Conservation (phyloP, 2,797 vertebrate species). For the Calcarius lapponicus region DNA sequence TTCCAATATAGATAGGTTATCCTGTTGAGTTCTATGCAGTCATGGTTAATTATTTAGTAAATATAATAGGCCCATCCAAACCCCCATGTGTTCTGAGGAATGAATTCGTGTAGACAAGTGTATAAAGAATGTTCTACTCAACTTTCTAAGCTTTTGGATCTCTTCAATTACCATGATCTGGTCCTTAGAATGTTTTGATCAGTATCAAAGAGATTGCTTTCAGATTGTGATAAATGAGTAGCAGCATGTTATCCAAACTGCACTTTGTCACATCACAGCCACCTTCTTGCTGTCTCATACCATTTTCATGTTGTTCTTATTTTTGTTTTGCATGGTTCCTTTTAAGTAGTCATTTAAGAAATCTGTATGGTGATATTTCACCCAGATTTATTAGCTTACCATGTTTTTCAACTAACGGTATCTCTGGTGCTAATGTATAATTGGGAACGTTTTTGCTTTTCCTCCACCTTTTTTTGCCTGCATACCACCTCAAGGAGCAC, state of each 20-base stretch:
- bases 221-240: not conserved
- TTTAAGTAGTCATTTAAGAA: not conserved
- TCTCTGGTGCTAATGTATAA: slow-evolving; percentile 29
- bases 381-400: not conserved
- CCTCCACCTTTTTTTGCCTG: slow-evolving; percentile 10
- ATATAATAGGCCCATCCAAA: not conserved
- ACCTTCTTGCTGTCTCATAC: not conserved
- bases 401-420: not conserved
- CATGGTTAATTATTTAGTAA: not conserved
- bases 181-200: not conserved
- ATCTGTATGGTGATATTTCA: slow-evolving; percentile 1
- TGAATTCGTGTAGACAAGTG: not conserved
- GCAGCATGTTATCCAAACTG: not conserved
- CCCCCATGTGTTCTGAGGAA: not conserved
- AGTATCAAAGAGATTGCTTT: not conserved
- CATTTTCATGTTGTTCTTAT: not conserved
- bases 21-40: not conserved
- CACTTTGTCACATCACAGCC: not conserved
- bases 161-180: not conserved
- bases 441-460: slow-evolving; percentile 14
- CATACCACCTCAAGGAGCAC: not conserved
- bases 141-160: not conserved
- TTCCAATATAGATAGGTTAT: not conserved
- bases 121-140: not conserved
- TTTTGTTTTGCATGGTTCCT: slow-evolving; percentile 16